Base-by-base conservation (phyloP, 2,888 invertebrate species). In the Ophion ellenae region DNA sequence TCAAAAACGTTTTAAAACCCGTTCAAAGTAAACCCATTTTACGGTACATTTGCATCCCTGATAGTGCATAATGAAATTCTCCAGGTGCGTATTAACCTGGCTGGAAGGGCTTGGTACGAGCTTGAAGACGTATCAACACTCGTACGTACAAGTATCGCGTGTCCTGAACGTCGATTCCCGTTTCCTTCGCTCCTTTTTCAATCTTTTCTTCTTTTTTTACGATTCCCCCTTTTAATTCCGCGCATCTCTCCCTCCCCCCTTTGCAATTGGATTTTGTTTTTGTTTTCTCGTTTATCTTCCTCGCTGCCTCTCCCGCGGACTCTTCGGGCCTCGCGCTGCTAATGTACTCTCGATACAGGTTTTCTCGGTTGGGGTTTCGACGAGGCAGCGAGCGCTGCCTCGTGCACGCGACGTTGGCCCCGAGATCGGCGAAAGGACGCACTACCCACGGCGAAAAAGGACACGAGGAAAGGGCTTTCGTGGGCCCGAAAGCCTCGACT, bases 291-390 rank as follows among this genome's bases (percentile, higher is more conserved):
- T n/a, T 53, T 53, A 28, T 47, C 47, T 57, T 69, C 70, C 59
- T 63, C 11, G 53, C 36, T 4, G 53, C 47, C 61, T 78, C 69
- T 63, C 53, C 47, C 47, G 14, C 14, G 53, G 53, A 14, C 14
- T 17, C 53, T 14, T 5, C 53, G 14, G 53, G 5, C 14, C 53
- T 17, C 64, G 77, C 47, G 28, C 40, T 63, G 64, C 76, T 69
- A 73, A 83, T 83, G 73, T 83, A 79, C 85, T 71, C 85, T 78
- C 71, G 63, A 86, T 86, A 86, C 85, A 83, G 85, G 85, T 86
- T 84, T 81, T 83, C 79, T 81, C 73, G 79, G 53, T 36, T 63
- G 79, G 79, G 47, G 70, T 79, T 79, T 36, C 59, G 61, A 64
- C 32, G 63, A 64, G 71, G 47, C 67, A 53, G 73, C 76, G 20